These are phyloP conservation scores for Coleophora flavipennella DNA, from an alignment of 2,888 invertebrate genomes.

Conservation along the genomic window DNA sequence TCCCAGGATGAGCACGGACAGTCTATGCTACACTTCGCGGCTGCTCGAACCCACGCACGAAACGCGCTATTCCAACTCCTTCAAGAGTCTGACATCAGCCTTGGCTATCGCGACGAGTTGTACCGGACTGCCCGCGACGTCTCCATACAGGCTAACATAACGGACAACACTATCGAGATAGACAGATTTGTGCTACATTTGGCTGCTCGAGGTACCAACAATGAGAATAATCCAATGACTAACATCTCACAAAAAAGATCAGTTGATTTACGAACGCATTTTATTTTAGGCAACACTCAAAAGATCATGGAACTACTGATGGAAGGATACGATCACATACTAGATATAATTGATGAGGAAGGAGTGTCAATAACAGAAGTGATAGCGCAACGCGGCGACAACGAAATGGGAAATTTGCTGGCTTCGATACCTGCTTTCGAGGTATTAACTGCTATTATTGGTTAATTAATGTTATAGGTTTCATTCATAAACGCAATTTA, in stretches of 20 bases:
- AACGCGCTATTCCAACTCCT: slow-evolving; percentile 86
- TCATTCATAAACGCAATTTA: too few relatives aligned
- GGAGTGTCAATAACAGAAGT: slow-evolving; percentile 79
- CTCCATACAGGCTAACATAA: slow-evolving; percentile 83
- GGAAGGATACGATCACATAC: slow-evolving; percentile 90
- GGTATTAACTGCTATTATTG: slow-evolving; percentile 48
- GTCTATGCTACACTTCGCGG: slow-evolving; percentile 91
- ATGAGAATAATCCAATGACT: background rate
- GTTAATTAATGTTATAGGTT: too few relatives aligned
- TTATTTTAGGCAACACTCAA: slow-evolving; percentile 45
- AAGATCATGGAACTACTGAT: slow-evolving; percentile 76
- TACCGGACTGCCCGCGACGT: slow-evolving; percentile 91
- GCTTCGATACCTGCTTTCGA: slow-evolving; percentile 82
- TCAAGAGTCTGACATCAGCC: slow-evolving; percentile 83
- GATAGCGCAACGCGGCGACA: slow-evolving; percentile 77
- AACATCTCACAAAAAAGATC: background rate
- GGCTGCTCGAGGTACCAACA: slow-evolving; percentile 78
- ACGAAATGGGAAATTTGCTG: slow-evolving; percentile 78
- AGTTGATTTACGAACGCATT: background rate
- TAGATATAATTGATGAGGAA: slow-evolving; percentile 83
- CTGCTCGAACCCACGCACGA: slow-evolving; percentile 84
- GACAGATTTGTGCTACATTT: slow-evolving; percentile 85
- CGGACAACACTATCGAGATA: slow-evolving; percentile 85
- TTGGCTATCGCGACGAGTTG: slow-evolving; percentile 87
- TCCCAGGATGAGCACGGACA: slow-evolving; percentile 92